Conservation (phyloP, 2,113 vertebrate species). For the Danionella cerebrum region DNA sequence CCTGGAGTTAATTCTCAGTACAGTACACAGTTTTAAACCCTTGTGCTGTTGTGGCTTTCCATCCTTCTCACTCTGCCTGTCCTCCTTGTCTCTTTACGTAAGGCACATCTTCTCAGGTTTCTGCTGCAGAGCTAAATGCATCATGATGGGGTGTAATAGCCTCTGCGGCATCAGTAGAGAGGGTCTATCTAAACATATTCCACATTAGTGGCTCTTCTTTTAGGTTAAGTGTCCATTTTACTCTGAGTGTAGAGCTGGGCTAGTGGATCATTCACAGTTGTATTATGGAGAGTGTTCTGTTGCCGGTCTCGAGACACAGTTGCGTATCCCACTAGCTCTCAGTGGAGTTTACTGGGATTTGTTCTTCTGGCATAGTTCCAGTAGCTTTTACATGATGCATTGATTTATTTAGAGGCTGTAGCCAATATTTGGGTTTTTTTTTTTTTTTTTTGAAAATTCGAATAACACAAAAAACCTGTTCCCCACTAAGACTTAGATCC, state of each 20-base stretch:
- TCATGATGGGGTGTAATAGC: slow-evolving; percentile 53
- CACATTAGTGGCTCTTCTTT: slow-evolving; percentile 21
- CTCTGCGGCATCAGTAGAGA: slow-evolving; percentile 24
- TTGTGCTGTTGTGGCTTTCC: background rate
- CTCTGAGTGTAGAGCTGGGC: background rate
- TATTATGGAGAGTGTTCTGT: background rate
- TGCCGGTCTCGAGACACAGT: background rate
- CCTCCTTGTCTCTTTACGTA: slow-evolving; percentile 1
- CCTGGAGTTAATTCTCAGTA: background rate
- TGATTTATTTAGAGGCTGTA: background rate
- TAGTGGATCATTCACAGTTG: background rate
- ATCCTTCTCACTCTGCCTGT: background rate
- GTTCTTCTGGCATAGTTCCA: too few species aligned
- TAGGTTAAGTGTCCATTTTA: slow-evolving; percentile 19
- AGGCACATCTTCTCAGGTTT: slow-evolving; percentile 33
- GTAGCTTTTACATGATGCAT: background rate
- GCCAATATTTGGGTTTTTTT: background rate
- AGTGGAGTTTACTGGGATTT: background rate
- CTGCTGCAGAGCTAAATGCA: slow-evolving; percentile 16
- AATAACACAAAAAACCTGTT: too few species aligned
- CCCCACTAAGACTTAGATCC: too few species aligned
- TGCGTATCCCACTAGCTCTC: background rate
- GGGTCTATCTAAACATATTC: slow-evolving; percentile 34
- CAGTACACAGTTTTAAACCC: background rate
- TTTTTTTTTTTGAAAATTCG: too few species aligned